Conservation (phyloP, 2,113 vertebrate species). For the Gambusia affinis region DNA sequence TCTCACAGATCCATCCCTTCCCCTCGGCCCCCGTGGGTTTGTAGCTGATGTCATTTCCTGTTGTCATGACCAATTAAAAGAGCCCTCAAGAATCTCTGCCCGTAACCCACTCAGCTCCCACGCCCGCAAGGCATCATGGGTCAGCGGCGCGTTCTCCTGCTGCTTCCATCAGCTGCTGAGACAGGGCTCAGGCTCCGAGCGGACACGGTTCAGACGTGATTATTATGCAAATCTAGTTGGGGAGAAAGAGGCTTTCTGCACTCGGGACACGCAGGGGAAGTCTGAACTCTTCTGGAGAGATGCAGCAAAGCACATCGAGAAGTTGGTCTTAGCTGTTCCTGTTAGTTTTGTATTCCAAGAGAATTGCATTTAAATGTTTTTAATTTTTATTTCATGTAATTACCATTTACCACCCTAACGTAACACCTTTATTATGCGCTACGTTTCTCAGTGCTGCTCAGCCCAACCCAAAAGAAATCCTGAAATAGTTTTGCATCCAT, state of each 20-base stretch:
- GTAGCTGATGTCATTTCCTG: constrained; percentile 65
- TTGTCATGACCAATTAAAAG: constrained; percentile 60
- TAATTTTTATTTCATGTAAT: no score
- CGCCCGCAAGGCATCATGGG: constrained; percentile 69
- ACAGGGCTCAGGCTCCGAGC: constrained; percentile 46
- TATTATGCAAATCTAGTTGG: constrained; percentile 70
- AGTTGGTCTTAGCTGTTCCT: constrained; percentile 3
- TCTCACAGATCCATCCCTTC: constrained; percentile 4
- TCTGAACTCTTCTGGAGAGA: constrained; percentile 58
- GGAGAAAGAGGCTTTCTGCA: constrained; percentile 66
- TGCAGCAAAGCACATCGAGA: constrained; percentile 30
- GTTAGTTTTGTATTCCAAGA: neutral
- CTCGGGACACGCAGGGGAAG: constrained; percentile 34
- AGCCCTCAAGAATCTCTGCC: constrained; percentile 22
- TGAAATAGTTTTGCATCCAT: neutral
- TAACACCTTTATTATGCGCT: no score
- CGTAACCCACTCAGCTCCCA: constrained; percentile 60
- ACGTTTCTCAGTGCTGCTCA: no score
- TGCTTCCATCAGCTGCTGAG: constrained; percentile 58
- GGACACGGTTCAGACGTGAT: constrained; percentile 69
- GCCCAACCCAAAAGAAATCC: no score
- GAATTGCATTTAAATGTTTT: neutral
- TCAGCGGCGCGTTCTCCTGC: constrained; percentile 53
- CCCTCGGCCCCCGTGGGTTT: constrained; percentile 30
- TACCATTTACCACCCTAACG: no score